Evolutionary conservation across 2,888 invertebrate species (phyloP), one percentile per base, ranked within the genome.

Genomic region (Dione juno): DNA sequence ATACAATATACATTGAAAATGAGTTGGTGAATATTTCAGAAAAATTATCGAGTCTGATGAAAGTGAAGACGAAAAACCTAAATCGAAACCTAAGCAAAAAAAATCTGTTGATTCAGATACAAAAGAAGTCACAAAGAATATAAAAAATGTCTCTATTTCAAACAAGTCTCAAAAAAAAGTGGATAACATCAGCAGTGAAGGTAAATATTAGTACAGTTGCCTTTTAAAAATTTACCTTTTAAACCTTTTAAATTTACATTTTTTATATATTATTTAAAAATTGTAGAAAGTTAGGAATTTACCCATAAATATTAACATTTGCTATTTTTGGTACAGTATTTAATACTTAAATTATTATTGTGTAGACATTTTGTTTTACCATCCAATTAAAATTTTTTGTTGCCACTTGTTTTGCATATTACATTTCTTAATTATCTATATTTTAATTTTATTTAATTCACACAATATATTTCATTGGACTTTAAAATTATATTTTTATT

Each of bases 91-190:
- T 13, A 94, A 94, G 79, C 90, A 92, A 72, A 94, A 92, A 81
- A 90, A 94, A 80, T 88, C 90, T 71, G 83, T 89, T 70, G 88
- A 93, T 77, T 88, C 93, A 77, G 89, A 94, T 79, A 84, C 94
- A 61, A 88, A 93, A 72, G 90, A 93, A 78, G 90, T 94, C 80
- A 90, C 94, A 78, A 94, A 94, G 67, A 94, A 92, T 76, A 85
- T 95, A 2, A 94, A 94, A 81, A 95, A 95, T 86, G 84, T 95
- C 61, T 94, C 94, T 75, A 90, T 95, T 67, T 92, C 94, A 69
- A 94, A 91, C 73, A 94, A 95, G 80, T 85, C 88, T 80, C 88
- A 88, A 76, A 94, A 94, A 82, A 93, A 93, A 76, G 90, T 87
- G 53, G 87, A 83, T 72, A 74, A 75, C 52, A 28, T 28, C 28